Evolutionary conservation across 2,888 invertebrate species (phyloP).

Genomic region (Dicranocentrus wangi): DNA sequence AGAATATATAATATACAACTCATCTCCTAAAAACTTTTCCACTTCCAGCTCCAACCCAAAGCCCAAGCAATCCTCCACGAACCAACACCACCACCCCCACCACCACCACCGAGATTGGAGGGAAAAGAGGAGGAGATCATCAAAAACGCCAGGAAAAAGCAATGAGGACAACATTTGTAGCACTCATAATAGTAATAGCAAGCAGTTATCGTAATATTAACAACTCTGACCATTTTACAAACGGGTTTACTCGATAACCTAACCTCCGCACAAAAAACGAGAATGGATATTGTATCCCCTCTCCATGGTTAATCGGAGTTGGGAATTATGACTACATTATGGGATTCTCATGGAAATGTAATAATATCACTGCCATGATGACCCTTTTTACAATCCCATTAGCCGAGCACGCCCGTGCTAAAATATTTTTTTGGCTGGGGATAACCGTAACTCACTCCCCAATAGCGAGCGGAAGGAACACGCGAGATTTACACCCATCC

Average conservation of each 20-base stretch:
- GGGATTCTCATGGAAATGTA: not conserved
- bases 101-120: not conserved
- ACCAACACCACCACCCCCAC: not conserved
- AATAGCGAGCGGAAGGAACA: too few relatives aligned
- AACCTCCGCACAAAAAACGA: too few relatives aligned
- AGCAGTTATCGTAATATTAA: conserved; percentile 61
- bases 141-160: conserved; percentile 31
- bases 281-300: not conserved
- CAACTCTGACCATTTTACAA: conserved; percentile 55
- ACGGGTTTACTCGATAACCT: too few relatives aligned
- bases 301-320: not conserved
- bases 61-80: not conserved
- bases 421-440: too few relatives aligned
- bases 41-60: not conserved
- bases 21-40: conserved; percentile 28
- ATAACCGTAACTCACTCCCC: too few relatives aligned
- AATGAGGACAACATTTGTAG: conserved; percentile 52
- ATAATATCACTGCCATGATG: conserved; percentile 16
- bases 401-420: too few relatives aligned
- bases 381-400: conserved; percentile 30
- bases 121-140: conserved; percentile 5
- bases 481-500: too few relatives aligned
- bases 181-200: conserved; percentile 51
- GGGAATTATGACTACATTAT: conserved; percentile 43
- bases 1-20: conserved; percentile 11